Conservation (phyloP, 2,113 vertebrate species). For the Oophaga pumilio region DNA sequence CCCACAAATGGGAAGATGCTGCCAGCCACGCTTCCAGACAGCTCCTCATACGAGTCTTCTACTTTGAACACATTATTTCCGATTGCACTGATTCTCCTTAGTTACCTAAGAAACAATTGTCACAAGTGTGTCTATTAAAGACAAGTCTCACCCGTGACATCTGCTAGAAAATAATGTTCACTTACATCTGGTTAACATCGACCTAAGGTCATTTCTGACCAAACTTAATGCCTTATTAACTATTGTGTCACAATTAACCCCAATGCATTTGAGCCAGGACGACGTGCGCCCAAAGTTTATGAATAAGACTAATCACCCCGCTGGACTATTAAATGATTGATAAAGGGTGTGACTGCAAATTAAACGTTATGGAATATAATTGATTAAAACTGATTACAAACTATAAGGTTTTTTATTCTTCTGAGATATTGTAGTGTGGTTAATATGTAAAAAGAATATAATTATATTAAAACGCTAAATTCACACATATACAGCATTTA, state of each 20-base stretch:
- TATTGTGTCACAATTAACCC: constrained; percentile 55
- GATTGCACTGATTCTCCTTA: constrained; percentile 37
- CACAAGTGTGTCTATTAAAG: constrained; percentile 41
- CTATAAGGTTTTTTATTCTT: too few relatives aligned
- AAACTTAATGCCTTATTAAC: constrained; percentile 28
- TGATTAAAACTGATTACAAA: too few relatives aligned
- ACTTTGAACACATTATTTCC: constrained; percentile 42
- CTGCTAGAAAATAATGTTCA: constrained; percentile 27
- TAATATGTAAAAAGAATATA: too few relatives aligned
- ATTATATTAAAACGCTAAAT: too few relatives aligned
- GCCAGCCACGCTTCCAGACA: constrained; percentile 20
- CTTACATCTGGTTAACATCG: constrained; percentile 25
- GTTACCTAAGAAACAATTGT: constrained; percentile 39
- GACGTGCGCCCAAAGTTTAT: constrained; percentile 13
- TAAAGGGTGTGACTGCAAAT: too few relatives aligned
- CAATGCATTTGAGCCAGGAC: constrained; percentile 17
- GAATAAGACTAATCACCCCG: too few relatives aligned
- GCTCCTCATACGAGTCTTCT: not conserved
- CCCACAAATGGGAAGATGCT: constrained; percentile 17
- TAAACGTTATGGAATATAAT: too few relatives aligned
- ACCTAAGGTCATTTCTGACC: constrained; percentile 45
- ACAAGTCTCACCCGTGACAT: constrained; percentile 37
- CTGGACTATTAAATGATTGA: too few relatives aligned
- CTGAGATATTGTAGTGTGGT: too few relatives aligned
- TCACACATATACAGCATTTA: too few relatives aligned